Conservation (phyloP, 2,113 vertebrate species). For the Chionomys nivalis region DNA sequence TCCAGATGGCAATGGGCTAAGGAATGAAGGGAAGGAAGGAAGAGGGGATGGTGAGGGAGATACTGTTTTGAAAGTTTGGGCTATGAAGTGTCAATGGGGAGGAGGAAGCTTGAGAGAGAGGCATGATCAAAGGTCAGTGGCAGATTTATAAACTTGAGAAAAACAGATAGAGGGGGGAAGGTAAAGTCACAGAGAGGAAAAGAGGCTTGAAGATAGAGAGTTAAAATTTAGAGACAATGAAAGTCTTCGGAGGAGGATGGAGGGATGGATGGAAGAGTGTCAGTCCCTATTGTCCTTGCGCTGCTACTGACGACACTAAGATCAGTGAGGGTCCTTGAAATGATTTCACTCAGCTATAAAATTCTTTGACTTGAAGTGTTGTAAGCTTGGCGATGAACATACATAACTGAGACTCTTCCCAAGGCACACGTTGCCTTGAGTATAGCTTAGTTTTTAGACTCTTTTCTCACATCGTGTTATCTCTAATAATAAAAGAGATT, state of each 20-base stretch:
- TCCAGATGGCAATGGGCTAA: neutral
- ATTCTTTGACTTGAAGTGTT: neutral
- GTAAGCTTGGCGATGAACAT: neutral
- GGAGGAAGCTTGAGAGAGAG: neutral
- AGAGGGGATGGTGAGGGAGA: neutral
- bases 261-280: neutral
- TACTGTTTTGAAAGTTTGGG: neutral
- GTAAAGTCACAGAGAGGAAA: neutral
- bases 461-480: neutral
- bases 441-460: neutral
- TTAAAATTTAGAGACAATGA: neutral
- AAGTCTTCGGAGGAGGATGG: neutral
- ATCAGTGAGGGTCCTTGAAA: neutral
- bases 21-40: neutral
- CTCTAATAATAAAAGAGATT: constrained; percentile 30
- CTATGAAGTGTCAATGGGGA: neutral
- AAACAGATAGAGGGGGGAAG: neutral
- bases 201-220: neutral
- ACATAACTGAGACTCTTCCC: neutral
- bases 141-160: neutral
- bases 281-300: fast-evolving
- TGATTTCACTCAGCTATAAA: neutral
- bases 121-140: neutral
- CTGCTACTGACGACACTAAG: neutral
- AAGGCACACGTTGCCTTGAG: neutral